These are phyloP conservation scores for Petromus typicus DNA, from an alignment of 2,113 vertebrate genomes.

Conservation along the genomic window DNA sequence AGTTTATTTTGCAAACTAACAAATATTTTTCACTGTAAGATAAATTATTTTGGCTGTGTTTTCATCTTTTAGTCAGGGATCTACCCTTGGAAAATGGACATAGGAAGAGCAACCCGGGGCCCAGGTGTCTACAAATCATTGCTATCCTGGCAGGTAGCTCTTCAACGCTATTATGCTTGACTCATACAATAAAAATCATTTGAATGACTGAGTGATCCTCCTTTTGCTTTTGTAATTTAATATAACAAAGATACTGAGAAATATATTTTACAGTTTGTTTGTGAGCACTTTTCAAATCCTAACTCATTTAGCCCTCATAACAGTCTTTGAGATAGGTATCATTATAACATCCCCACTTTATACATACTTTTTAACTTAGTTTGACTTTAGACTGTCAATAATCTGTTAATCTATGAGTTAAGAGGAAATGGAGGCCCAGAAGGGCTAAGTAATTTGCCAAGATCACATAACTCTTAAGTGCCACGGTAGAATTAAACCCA, in stretches of 20 bases:
- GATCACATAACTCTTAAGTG: neutral
- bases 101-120: neutral
- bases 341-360: neutral
- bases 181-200: neutral
- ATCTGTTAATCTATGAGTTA: slow-evolving; percentile 8
- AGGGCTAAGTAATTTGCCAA: neutral
- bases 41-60: neutral
- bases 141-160: neutral
- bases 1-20: neutral
- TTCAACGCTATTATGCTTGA: neutral
- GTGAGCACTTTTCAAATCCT: slow-evolving; percentile 17
- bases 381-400: slow-evolving; percentile 32
- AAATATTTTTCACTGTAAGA: slow-evolving; percentile 18
- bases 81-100: neutral
- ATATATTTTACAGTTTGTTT: slow-evolving; percentile 2
- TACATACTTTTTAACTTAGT: neutral
- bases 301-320: slow-evolving; percentile 4
- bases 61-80: slow-evolving; percentile 10
- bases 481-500: neutral
- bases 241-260: neutral
- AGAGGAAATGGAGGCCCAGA: neutral
- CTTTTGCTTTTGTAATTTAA: slow-evolving; percentile 20
- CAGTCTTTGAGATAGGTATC: neutral
- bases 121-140: slow-evolving; percentile 5
- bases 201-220: neutral